Base-by-base conservation (phyloP, 2,113 vertebrate genomes). In the Platysternon megacephalum region DNA sequence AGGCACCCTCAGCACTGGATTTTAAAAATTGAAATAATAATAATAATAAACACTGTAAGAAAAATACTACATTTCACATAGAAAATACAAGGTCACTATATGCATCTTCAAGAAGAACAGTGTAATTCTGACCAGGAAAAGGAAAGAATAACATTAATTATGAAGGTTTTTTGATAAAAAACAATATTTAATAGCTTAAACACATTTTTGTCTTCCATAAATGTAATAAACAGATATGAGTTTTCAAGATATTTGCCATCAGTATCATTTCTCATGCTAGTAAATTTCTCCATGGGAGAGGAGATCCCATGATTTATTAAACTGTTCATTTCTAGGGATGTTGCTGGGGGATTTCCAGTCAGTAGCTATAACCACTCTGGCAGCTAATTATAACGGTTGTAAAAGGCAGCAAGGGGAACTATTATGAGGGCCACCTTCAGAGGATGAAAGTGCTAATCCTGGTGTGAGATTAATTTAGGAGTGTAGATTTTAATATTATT, bases 381-480 rank as follows among this genome's bases (percentile, higher is more conserved):
- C 56, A 94, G 52, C 16, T 93, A 87, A 76, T 93, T 91, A 91
- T 76, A 76, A 83, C 65, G 80, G 10, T 13, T 85, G 79, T 79
- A 87, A 96, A 94, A 93, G 85, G 5, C 56, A 85, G 32, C 48
- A 55, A 89, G 82, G 48, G 28, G 94, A 91, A 89, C 19, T 74
- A 82, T 79, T 80, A 78, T 48, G 29, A 82, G 55, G 12, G 14
- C 21, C 48, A 68, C 26, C 42, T 85, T 84, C 81, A 81, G 32
- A 95, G 29, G 6, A 9, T 79, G 84, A 85, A 89, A 91, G 49
- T 91, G 29, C 13, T 84, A 88, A 88, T 88, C 19, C 24, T 42
- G 49, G 8, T 79, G 8, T 0, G 2, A 78, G 42, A 78, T 78
- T 26, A 82, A 74, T 2, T 61, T 42, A 29, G 46, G 65, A 35